Evolutionary conservation across 2,113 vertebrate genomes (phyloP), one percentile per base, ranked within the genome.

Genomic region (Engystomops pustulosus): DNA sequence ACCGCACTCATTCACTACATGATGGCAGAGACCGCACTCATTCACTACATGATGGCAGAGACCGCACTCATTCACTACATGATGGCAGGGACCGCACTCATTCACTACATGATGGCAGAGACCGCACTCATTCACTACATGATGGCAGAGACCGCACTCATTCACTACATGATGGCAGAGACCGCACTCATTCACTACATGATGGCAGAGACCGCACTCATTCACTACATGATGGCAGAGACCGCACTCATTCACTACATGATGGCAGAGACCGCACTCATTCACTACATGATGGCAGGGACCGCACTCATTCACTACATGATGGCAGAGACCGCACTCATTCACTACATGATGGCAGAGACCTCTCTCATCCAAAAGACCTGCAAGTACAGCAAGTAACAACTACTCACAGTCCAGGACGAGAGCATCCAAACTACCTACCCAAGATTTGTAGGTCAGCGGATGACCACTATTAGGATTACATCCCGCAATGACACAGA

Each of bases 1-100:
- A n/a, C n/a, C n/a, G n/a, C n/a, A n/a, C n/a, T n/a, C 79, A 70
- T 27, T 70, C 45, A 25, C n/a, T 17, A 32, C 67, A 70, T 70
- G 67, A 58, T 38, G 65, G 30, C 68, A 41, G 47, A 45, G 68
- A 58, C 49, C 68, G 53, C 45, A 36, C 30, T 69, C 62, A 36
- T 34, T 69, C 65, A 51, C 25, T 53, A 36, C 45, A 68, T 23
- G n/a, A n/a, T n/a, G n/a, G n/a, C n/a, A n/a, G n/a, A n/a, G n/a
- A n/a, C n/a, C n/a, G n/a, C n/a, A n/a, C n/a, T n/a, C 79, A 70
- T 27, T 70, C 45, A 25, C n/a, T 17, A 32, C 67, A 70, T 70
- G 67, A 58, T 38, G 65, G 30, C 68, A 41, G 47, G 51, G 68
- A 58, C 49, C 68, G 53, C 45, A 36, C 30, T 69, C 62, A 36